phyloP scores from a whole-genome alignment of 92 coral and sea anemone genomes.

The Siderastrea radians region DNA sequence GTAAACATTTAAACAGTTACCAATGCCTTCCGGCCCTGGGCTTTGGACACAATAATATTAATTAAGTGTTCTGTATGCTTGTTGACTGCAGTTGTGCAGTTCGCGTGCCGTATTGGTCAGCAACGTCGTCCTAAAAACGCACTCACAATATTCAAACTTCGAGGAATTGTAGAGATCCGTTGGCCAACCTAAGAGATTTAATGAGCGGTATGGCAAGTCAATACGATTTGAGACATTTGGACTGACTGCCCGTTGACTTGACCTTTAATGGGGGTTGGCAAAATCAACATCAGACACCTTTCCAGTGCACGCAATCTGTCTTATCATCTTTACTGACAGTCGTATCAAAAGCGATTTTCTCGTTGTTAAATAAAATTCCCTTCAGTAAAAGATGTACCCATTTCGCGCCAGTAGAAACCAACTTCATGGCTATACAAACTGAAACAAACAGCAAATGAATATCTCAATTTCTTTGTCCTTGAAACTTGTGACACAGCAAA shows the following conservation, averaged over 20 bases:
- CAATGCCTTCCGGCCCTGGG: constrained; percentile 49
- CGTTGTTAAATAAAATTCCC: constrained; percentile 17
- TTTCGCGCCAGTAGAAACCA: not conserved
- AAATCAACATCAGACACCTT: constrained; percentile 28
- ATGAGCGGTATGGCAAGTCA: constrained; percentile 18
- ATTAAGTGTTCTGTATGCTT: constrained; percentile 34
- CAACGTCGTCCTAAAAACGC: not conserved
- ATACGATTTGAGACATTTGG: constrained; percentile 28
- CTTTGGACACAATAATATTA: constrained; percentile 37
- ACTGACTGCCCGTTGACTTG: constrained; percentile 42
- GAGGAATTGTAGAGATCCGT: constrained; percentile 13
- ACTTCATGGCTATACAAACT: not conserved
- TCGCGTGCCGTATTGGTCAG: constrained; percentile 3
- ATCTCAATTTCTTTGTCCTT: not conserved
- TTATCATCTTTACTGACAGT: constrained; percentile 33
- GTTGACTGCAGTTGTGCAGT: not conserved
- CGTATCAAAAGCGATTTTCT: not conserved
- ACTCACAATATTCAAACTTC: not conserved
- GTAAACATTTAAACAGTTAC: constrained; percentile 56
- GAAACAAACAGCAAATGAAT: not conserved
- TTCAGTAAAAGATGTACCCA: not conserved
- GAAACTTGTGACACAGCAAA: not conserved
- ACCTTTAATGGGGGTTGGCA: constrained; percentile 42
- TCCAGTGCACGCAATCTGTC: constrained; percentile 38
- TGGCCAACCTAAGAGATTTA: constrained; percentile 27